Base-by-base conservation (phyloP, 1,140 invertebrate genomes). In the Hyphantria cunea region DNA sequence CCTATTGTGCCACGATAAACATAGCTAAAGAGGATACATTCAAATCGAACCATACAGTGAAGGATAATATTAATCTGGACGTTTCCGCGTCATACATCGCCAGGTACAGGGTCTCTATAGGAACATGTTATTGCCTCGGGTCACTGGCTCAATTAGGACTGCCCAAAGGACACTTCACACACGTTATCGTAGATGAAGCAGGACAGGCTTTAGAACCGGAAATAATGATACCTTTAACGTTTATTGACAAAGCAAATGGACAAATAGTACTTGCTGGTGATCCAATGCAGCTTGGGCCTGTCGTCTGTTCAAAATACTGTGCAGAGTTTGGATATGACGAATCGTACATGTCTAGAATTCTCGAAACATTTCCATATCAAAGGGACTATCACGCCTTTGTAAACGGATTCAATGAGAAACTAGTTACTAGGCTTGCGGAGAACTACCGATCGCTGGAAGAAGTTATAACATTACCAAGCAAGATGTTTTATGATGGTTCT, bases 141-240 rank as follows among this genome's bases (percentile, higher is more conserved):
- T 82, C 92, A 33, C 83, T 98, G 3, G 93, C 94, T 64, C 92
- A 92, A 39, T 92, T 93, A 91, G 93, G 89, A 4, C 93, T 97
- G 51, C 93, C 93, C 0, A 70, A 85, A 53, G 94, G 94, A 9
- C 96, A 97, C 90, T 98, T 98, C 78, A 96, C 96, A 2, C 97
- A 98, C 80, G 91, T 97, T 0, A 93, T 98, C 50, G 91, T 98
- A 47, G 97, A 99, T 83, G 98, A 99, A 92, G 96, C 96, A 48
- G 97, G 97, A 0, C 97, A 98, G 81, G 94, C 95, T 5, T 96
- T 94, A 2, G 98, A 99, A 90, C 95, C 97, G 7, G 97, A 99
- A 89, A 93, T 95, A 42, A 91, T 98, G 89, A 93, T 97, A 70
- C 94, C 97, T 0, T 81, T 97, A 32, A 87, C 91, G 54, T 84